Evolutionary conservation across 1,140 invertebrate species (phyloP).

Genomic region (Hycleus cichorii): DNA sequence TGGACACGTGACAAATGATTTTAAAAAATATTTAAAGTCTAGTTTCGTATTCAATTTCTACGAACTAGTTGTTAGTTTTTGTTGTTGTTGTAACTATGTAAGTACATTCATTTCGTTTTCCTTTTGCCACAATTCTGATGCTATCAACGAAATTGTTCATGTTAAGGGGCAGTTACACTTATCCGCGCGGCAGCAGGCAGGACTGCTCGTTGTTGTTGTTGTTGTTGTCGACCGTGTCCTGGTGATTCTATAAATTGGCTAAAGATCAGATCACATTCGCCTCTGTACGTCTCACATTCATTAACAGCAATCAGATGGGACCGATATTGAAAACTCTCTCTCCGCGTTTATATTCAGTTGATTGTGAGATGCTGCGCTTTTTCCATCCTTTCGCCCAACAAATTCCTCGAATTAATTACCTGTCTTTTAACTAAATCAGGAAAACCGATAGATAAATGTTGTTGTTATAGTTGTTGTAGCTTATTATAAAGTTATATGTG

Average conservation of each 20-base stretch:
- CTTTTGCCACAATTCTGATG: conserved; percentile 21
- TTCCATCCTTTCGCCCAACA: conserved; percentile 8
- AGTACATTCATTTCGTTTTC: too few relatives aligned
- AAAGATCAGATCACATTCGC: conserved; percentile 28
- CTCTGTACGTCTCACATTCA: conserved; percentile 33
- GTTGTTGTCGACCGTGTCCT: conserved; percentile 5
- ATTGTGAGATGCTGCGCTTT: conserved; percentile 1
- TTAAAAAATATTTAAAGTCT: too few relatives aligned
- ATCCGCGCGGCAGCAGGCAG: conserved; percentile 18
- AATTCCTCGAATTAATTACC: conserved; percentile 28
- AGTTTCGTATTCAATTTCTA: too few relatives aligned
- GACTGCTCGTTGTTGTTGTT: neutral
- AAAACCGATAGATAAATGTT: too few relatives aligned
- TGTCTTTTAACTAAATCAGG: too few relatives aligned
- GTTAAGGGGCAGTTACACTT: conserved; percentile 36
- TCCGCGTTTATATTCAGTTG: neutral
- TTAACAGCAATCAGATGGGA: conserved; percentile 35
- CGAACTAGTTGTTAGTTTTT: too few relatives aligned
- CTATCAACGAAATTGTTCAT: conserved; percentile 41
- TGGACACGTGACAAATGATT: too few relatives aligned
- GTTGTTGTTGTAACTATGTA: too few relatives aligned
- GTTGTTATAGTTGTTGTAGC: too few relatives aligned
- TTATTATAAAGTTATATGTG: too few relatives aligned
- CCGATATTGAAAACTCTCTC: neutral
- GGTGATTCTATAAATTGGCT: conserved; percentile 37